Percentiles rank a stretch among this genome's conserved stretches.
Conservation (phyloP, 1,140 invertebrate genomes). For the Bombus affinis region DNA sequence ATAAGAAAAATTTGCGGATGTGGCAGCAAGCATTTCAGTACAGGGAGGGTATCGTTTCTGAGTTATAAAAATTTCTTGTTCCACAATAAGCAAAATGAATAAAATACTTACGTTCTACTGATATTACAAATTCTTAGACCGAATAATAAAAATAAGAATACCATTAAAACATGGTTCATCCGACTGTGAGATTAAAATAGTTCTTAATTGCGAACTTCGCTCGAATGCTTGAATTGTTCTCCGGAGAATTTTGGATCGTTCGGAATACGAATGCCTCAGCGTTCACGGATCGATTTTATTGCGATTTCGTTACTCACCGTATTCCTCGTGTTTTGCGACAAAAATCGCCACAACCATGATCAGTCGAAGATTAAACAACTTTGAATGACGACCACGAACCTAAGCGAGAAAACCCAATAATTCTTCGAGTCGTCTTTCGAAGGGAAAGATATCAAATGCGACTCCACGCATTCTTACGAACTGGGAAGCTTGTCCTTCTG, state of each 20-base stretch:
- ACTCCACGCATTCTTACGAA: neutral
- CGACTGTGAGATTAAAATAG: constrained; percentile 2
- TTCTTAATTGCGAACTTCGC: constrained; percentile 39
- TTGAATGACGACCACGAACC: neutral
- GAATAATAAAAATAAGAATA: neutral
- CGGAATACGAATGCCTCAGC: neutral
- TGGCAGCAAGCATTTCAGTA: no score
- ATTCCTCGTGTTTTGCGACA: constrained; percentile 1
- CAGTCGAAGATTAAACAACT: neutral
- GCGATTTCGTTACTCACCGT: neutral
- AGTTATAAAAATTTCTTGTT: no score
- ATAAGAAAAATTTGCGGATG: no score
- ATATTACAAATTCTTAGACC: neutral
- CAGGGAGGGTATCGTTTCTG: no score
- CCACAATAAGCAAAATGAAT: no score
- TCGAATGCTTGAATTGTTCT: neutral
- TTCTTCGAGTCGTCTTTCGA: neutral
- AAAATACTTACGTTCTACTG: neutral
- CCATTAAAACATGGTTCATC: constrained; percentile 7
- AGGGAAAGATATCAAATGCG: neutral
- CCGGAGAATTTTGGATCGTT: constrained; percentile 6
- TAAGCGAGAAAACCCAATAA: neutral
- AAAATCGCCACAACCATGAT: neutral
- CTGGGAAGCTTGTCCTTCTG: neutral
- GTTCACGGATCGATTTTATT: constrained; percentile 24